Percentiles rank a stretch among this genome's conserved stretches.
phyloP scores from a whole-genome alignment of 2,113 vertebrate genomes.

The Ammodytes dubius region DNA sequence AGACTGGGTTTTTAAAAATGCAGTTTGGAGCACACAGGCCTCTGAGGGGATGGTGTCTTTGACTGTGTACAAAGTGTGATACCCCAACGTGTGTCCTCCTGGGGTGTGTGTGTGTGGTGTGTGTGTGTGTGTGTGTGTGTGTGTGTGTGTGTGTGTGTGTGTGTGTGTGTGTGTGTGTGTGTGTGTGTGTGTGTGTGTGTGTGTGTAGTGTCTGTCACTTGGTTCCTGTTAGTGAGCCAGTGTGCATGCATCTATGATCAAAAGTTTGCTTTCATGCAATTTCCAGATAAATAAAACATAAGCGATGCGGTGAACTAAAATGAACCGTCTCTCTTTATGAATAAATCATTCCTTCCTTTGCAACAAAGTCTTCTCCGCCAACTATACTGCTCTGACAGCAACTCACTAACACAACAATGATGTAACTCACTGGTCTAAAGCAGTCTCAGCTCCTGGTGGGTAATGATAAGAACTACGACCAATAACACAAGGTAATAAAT shows the following conservation, averaged over 20 bases:
- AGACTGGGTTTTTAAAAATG: slow-evolving; percentile 48
- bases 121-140: slow-evolving; percentile 18
- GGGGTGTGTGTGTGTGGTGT: slow-evolving; percentile 21
- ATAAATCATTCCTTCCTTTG: slow-evolving; percentile 70
- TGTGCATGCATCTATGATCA: slow-evolving; percentile 75
- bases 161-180: slow-evolving; percentile 12
- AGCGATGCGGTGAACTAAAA: slow-evolving; percentile 67
- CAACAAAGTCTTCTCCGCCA: slow-evolving; percentile 37
- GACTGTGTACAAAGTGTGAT: slow-evolving; percentile 61
- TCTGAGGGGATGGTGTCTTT: slow-evolving; percentile 56
- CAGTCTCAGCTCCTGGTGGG: slow-evolving; percentile 31
- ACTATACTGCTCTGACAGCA: slow-evolving; percentile 42
- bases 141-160: slow-evolving; percentile 14
- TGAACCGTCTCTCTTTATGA: slow-evolving; percentile 73
- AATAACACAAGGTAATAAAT: slow-evolving; percentile 9
- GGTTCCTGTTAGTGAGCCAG: slow-evolving; percentile 32
- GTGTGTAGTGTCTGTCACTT: slow-evolving; percentile 16
- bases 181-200: slow-evolving; percentile 19
- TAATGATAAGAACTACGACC: slow-evolving; percentile 28
- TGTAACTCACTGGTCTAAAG: slow-evolving; percentile 52
- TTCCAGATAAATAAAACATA: slow-evolving; percentile 79
- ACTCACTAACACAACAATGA: slow-evolving; percentile 55
- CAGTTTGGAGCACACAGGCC: slow-evolving; percentile 43
- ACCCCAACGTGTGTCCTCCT: slow-evolving; percentile 36
- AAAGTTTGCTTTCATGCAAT: slow-evolving; percentile 74